Percentiles rank a stretch among this genome's conserved stretches.
Conservation (phyloP, 2,797 vertebrate species). For the Tokudaia muenninki region DNA sequence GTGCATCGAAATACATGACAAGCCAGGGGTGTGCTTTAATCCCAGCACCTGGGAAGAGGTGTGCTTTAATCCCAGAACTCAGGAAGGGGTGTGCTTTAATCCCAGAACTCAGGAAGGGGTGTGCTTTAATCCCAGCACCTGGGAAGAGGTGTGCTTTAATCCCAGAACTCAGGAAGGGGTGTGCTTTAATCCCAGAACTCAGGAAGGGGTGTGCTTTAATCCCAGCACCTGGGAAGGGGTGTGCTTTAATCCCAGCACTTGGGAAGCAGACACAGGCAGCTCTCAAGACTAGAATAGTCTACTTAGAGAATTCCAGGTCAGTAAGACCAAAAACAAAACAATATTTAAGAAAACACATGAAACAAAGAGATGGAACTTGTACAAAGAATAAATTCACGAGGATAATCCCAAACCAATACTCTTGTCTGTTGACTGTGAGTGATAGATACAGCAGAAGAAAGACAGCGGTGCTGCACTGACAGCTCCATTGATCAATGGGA, state of each 20-base stretch:
- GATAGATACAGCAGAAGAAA: not conserved
- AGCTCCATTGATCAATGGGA: not conserved
- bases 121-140: not conserved
- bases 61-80: not conserved
- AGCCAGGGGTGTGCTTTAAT: not conserved
- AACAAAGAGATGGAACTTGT: not conserved
- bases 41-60: too few relatives aligned
- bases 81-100: not conserved
- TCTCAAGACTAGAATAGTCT: not conserved
- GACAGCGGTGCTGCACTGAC: not conserved
- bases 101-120: not conserved
- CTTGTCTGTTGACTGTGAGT: not conserved
- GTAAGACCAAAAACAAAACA: not conserved
- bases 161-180: not conserved
- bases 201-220: not conserved
- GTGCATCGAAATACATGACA: not conserved
- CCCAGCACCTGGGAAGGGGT: not conserved
- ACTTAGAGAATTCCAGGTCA: not conserved
- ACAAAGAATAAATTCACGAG: not conserved
- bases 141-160: not conserved
- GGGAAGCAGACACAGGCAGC: not conserved
- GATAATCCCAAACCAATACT: not conserved
- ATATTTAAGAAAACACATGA: not conserved
- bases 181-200: not conserved
- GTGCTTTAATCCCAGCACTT: not conserved